Evolutionary conservation across 2,113 vertebrate genomes (phyloP).

Genomic region (Otocyon megalotis): DNA sequence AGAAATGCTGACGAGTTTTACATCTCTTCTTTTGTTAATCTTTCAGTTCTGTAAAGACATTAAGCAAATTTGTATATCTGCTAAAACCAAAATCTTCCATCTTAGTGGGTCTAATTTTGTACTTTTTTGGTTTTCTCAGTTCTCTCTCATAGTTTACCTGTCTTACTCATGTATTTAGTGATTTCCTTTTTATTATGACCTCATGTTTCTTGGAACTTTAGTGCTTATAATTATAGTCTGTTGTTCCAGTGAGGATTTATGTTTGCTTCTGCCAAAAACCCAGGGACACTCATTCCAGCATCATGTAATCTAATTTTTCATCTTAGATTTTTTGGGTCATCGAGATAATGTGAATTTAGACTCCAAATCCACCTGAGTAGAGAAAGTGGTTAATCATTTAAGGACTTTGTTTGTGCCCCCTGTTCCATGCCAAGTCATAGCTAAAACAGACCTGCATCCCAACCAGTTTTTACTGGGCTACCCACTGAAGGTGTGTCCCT

Average conservation of each 20-base stretch:
- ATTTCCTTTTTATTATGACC: conserved; percentile 1
- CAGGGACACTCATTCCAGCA: not conserved
- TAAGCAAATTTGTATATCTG: not conserved
- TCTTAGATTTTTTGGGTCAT: not conserved
- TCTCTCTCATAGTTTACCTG: not conserved
- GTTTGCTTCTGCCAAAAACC: conserved; percentile 25
- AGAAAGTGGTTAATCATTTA: not conserved
- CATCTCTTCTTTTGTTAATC: not conserved
- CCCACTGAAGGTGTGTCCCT: not conserved
- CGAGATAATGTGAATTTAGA: not conserved
- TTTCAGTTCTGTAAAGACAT: conserved; percentile 19
- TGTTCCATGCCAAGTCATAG: not conserved
- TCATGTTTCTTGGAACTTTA: conserved; percentile 1
- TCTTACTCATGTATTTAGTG: not conserved
- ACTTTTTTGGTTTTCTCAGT: conserved; percentile 23
- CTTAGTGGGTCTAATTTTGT: not conserved
- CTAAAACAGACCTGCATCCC: not conserved
- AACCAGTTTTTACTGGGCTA: conserved; percentile 1
- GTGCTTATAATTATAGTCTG: not conserved
- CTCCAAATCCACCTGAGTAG: not conserved
- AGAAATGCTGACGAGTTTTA: conserved; percentile 15
- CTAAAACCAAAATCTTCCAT: not conserved
- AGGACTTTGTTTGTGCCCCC: not conserved
- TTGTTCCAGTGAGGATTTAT: not conserved
- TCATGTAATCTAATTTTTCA: conserved; percentile 1